Evolutionary conservation across 2,113 vertebrate genomes (phyloP), one percentile per base, ranked within the genome.

Genomic region (Ptilonorhynchus violaceus): DNA sequence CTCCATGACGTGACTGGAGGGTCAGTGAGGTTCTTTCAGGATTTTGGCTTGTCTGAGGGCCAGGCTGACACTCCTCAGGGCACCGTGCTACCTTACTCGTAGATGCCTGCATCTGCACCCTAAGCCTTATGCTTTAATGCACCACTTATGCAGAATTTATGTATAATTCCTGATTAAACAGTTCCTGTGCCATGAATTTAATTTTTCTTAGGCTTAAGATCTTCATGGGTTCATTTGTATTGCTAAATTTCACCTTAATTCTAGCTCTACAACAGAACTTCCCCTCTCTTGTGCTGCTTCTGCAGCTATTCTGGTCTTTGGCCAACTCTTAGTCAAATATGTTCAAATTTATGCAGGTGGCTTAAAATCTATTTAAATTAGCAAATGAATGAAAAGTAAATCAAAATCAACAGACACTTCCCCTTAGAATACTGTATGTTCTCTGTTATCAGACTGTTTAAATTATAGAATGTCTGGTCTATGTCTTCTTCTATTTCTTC

Each of bases 371-470:
- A 90, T 92, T 90, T 95, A 93, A 97, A 86, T 92, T 68, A 80
- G 72, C 74, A 96, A 93, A 59, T 88, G 46, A 95, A 86, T 60
- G 24, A 96, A 96, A 96, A 92, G 52, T 69, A 95, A 94, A 89
- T 89, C 49, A 94, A 92, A 93, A 62, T 95, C 85, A 95, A 83
- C 93, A 95, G 79, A 81, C 35, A 63, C 55, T 93, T 96, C 55
- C 79, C 72, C 31, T 88, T 55, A 94, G 76, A 47, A 86, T 84
- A 77, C 20, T 2, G 50, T 58, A 86, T 73, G 79, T 87, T 95
- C 90, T 94, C 81, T 93, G 30, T 76, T 91, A 96, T 94, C 88
- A 90, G 85, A 66, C 53, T 96, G 85, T 93, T 96, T 97, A 95
- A 96, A 73, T 84, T 94, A 80, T 28, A 91, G 64, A 88, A 90